A percentile compares a stretch with the other conserved stretches of the same genome.
phyloP scores from a whole-genome alignment of 2,797 vertebrate species.

The Rallus crepitans region DNA sequence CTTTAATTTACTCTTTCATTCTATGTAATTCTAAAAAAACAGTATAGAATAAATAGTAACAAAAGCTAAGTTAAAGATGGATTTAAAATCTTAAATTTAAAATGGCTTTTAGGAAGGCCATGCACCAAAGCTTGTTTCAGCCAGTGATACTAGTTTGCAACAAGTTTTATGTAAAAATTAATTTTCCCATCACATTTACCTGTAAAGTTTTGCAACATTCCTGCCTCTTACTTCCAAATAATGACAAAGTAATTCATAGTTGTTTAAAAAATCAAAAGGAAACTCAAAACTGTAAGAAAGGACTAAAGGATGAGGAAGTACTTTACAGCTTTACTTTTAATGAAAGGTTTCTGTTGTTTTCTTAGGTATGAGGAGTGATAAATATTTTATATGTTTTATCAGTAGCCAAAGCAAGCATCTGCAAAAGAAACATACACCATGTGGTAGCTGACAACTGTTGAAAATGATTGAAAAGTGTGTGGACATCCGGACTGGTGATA shows the following conservation, averaged over 20 bases:
- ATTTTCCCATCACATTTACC: background rate
- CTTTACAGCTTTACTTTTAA: background rate
- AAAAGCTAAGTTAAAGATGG: background rate
- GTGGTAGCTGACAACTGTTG: background rate
- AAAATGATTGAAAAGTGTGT: background rate
- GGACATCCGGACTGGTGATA: background rate
- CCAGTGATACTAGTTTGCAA: background rate
- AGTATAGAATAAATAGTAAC: background rate
- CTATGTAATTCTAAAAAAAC: background rate
- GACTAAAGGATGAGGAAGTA: background rate
- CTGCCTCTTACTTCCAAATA: background rate
- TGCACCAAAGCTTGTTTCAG: background rate
- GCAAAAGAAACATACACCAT: background rate
- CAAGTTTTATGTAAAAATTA: background rate
- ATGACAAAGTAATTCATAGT: background rate
- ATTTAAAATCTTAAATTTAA: background rate
- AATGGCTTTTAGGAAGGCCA: background rate
- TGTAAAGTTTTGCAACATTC: background rate
- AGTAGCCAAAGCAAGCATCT: background rate
- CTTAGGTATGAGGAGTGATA: background rate
- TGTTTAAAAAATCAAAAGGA: background rate
- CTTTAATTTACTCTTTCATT: background rate
- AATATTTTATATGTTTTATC: background rate
- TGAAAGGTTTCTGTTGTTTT: background rate
- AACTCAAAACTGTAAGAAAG: background rate